phyloP scores from a whole-genome alignment of 2,113 vertebrate genomes.

The Pitta sordida region DNA sequence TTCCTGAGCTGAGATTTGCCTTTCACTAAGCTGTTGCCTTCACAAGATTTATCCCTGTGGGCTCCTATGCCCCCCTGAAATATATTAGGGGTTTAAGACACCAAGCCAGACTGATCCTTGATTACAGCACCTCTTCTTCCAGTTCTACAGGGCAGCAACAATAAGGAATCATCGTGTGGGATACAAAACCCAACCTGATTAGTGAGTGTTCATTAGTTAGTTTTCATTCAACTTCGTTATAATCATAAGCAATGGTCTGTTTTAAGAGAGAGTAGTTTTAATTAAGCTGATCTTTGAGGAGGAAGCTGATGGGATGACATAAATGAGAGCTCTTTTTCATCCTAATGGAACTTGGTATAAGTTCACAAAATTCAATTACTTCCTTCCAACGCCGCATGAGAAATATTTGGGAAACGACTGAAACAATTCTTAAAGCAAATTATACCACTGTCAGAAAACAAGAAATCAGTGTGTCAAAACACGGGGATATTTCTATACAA shows the following conservation, averaged over 20 bases:
- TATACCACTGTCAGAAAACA: constrained; percentile 72
- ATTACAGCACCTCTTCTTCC: not conserved
- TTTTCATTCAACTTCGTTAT: not conserved
- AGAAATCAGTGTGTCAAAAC: constrained; percentile 71
- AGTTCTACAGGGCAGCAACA: not conserved
- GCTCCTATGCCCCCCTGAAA: constrained; percentile 3
- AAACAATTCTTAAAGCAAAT: constrained; percentile 74
- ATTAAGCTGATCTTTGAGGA: constrained; percentile 52
- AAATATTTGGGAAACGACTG: constrained; percentile 64
- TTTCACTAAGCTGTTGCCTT: not conserved
- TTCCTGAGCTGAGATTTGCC: not conserved
- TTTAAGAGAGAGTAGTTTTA: constrained; percentile 53
- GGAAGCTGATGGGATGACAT: constrained; percentile 16
- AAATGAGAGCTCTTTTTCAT: not conserved
- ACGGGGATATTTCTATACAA: constrained; percentile 55
- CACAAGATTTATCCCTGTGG: not conserved
- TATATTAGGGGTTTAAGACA: not conserved
- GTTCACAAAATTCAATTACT: constrained; percentile 62
- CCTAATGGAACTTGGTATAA: not conserved
- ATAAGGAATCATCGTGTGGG: not conserved
- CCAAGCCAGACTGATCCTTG: constrained; percentile 18
- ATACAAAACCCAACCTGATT: constrained; percentile 9
- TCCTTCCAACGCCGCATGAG: not conserved
- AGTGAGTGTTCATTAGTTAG: not conserved
- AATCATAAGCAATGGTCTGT: not conserved